Percentiles rank a stretch among this genome's conserved stretches.
Conservation (phyloP, 2,113 vertebrate species). For the Malaclemys terrapin region DNA sequence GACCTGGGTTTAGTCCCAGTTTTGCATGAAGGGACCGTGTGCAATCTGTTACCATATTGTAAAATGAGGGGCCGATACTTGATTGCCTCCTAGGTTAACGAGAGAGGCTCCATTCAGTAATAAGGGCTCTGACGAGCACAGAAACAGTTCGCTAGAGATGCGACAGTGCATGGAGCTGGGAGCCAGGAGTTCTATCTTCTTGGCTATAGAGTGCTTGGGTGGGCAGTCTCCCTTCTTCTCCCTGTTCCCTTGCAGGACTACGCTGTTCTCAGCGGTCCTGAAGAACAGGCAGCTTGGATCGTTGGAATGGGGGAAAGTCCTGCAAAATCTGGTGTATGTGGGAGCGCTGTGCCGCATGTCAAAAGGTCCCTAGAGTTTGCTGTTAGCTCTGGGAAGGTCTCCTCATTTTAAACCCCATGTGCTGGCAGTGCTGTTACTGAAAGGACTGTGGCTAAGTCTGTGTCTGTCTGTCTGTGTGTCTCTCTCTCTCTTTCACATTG, state of each 20-base stretch:
- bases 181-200: not conserved
- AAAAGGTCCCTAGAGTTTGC: too few relatives aligned
- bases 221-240: not conserved
- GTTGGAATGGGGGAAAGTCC: not conserved
- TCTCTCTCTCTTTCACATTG: too few relatives aligned
- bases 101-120: not conserved
- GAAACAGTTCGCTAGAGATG: not conserved
- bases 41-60: not conserved
- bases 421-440: not conserved
- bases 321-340: not conserved
- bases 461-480: too few relatives aligned
- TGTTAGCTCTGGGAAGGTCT: not conserved
- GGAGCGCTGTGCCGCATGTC: not conserved
- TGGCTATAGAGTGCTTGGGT: not conserved
- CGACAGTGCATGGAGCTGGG: not conserved
- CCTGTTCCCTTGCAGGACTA: too few relatives aligned
- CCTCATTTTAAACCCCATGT: not conserved
- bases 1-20: not conserved
- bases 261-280: too few relatives aligned
- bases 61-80: not conserved
- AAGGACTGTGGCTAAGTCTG: not conserved
- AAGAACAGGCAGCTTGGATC: not conserved
- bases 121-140: not conserved
- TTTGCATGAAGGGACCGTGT: not conserved
- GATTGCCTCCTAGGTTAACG: too few relatives aligned